Evolutionary conservation across 1,140 invertebrate species (phyloP), one percentile per base, ranked within the genome.

Genomic region (Psix sp.): DNA sequence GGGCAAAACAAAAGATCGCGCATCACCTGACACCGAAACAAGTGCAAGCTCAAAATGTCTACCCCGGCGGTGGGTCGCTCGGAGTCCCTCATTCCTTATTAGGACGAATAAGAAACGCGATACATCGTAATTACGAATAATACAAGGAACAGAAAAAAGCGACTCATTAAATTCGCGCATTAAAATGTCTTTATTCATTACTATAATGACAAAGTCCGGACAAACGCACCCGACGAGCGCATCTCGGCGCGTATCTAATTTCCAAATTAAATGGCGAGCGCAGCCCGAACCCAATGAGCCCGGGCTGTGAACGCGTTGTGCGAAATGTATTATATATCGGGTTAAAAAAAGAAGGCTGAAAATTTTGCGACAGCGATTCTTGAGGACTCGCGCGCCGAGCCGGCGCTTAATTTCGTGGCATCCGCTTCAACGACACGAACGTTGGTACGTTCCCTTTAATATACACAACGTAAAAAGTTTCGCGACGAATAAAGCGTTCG

Each of bases 401-500:
- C 57, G 46, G 33, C 49, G 73, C 70, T 82, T 84, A 84, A 84
- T 84, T 84, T 83, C 71, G 76, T 68, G 54, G 63, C 76, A 82
- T 84, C 82, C 70, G 75, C 83, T 84, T 84, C 67, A 84, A 84
- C 75, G 71, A 67, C 79, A 80, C 75, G 66, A 67, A 76, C 76
- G 54, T 81, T 80, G 81, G 80, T 83, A 82, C 78, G 71, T 84
- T 82, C 82, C 80, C 82, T 84, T 84, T 84, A 85, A 85, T 85
- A 82, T 84, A 83, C 80, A 83, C 82, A 83, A 81, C 82, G 80
- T 84, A 85, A 85, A 85, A 84, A 85, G 82, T 84, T 84, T 84
- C 80, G 82, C 79, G 82, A 84, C 83, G 83, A 84, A 84, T 84
- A 84, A 84, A 84, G 82, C 82, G 82, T 78, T 72, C 66, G 65